A percentile compares a stretch with the other conserved stretches of the same genome.
phyloP scores from a whole-genome alignment of 2,888 invertebrate species.

The Zygaena filipendulae region DNA sequence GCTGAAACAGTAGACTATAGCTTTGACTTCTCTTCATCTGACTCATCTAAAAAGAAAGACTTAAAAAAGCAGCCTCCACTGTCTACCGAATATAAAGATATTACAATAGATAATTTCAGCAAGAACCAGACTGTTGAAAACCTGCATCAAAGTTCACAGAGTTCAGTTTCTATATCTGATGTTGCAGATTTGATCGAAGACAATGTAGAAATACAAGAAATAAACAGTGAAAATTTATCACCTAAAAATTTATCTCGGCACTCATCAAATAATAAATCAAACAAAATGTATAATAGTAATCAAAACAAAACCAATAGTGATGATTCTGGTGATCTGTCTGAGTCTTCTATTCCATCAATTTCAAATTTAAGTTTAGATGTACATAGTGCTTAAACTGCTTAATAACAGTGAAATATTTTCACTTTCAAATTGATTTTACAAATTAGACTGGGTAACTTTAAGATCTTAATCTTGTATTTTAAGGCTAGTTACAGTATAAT shows the following conservation, averaged over 20 bases:
- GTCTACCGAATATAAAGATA: slow-evolving; percentile 18
- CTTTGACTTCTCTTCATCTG: slow-evolving; percentile 44
- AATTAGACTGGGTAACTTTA: no score
- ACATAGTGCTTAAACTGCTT: slow-evolving; percentile 42
- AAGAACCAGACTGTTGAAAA: slow-evolving; percentile 26
- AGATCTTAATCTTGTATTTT: no score
- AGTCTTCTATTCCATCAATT: slow-evolving; percentile 51
- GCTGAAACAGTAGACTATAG: slow-evolving; percentile 43
- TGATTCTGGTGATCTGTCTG: slow-evolving; percentile 52
- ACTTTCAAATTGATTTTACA: no score
- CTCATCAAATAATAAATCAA: slow-evolving; percentile 10
- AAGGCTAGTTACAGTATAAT: no score
- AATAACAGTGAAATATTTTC: no score
- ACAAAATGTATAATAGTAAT: slow-evolving; percentile 19
- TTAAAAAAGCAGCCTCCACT: slow-evolving; percentile 16
- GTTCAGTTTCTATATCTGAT: slow-evolving; percentile 55
- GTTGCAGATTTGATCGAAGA: slow-evolving; percentile 42
- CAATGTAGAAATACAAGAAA: slow-evolving; percentile 39
- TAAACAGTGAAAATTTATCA: slow-evolving; percentile 22
- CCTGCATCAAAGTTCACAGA: slow-evolving; percentile 37
- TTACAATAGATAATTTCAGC: slow-evolving; percentile 21
- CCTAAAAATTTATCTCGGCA: slow-evolving; percentile 3
- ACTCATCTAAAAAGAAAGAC: slow-evolving; percentile 26
- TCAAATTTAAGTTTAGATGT: slow-evolving; percentile 58
- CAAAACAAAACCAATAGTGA: slow-evolving; percentile 33